Percentiles rank a stretch among this genome's conserved stretches.
phyloP scores from a whole-genome alignment of 2,797 vertebrate genomes.

The Megaceryle alcyon region DNA sequence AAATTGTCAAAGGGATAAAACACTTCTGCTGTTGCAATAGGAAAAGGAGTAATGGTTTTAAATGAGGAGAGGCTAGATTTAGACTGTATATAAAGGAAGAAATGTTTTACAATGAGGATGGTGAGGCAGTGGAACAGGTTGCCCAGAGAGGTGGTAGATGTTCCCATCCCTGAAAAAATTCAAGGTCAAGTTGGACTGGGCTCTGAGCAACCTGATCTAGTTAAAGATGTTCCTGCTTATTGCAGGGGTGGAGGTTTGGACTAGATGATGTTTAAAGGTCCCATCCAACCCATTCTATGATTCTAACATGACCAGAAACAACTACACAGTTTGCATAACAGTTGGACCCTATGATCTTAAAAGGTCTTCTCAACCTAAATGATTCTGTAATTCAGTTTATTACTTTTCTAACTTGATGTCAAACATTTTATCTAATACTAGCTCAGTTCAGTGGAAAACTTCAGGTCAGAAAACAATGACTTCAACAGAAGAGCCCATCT shows the following conservation, averaged over 20 bases:
- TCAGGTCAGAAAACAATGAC: constrained; percentile 13
- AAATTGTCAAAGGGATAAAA: not conserved
- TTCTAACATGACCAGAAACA: not conserved
- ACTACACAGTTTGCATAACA: not conserved
- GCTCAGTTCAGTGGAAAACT: not conserved
- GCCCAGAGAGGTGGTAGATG: not conserved
- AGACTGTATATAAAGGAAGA: not conserved
- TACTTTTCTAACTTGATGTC: not conserved
- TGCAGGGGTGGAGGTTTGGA: not conserved
- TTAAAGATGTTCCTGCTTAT: not conserved
- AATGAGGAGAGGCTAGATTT: not conserved
- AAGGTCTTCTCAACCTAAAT: not conserved
- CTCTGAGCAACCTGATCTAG: not conserved
- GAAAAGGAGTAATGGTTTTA: not conserved
- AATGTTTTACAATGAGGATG: not conserved
- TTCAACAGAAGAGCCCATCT: not conserved
- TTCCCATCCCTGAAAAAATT: not conserved
- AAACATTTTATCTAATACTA: not conserved
- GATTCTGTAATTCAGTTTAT: not conserved
- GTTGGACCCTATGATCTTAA: not conserved
- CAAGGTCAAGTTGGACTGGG: not conserved
- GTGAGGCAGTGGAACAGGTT: not conserved
- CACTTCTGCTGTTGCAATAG: not conserved
- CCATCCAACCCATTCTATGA: not conserved
- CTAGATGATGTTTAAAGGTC: not conserved